Evolutionary conservation across 2,113 vertebrate species (phyloP).

Genomic region (Hemibagrus wyckioides): DNA sequence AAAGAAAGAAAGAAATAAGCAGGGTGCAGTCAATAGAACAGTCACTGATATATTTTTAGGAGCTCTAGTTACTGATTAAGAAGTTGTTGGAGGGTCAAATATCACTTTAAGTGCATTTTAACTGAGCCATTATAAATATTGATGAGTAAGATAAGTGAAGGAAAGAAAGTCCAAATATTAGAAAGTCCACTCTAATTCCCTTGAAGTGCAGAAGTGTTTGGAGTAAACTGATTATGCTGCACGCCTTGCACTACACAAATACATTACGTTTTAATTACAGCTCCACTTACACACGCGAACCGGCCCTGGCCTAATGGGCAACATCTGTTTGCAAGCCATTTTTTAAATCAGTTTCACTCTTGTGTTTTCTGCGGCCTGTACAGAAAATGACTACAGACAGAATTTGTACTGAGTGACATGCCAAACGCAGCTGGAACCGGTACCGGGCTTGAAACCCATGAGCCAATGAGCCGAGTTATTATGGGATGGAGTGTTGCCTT

Average conservation of each 20-base stretch:
- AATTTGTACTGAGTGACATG: constrained; percentile 56
- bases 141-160: constrained; percentile 1
- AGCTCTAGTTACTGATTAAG: constrained; percentile 5
- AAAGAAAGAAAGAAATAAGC: neutral
- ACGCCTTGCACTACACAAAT: constrained; percentile 63
- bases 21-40: neutral
- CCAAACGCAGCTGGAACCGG: constrained; percentile 62
- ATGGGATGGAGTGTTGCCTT: constrained; percentile 25
- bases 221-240: constrained; percentile 61
- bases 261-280: constrained; percentile 59
- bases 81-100: neutral
- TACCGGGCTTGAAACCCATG: neutral
- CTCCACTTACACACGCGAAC: constrained; percentile 60
- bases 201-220: constrained; percentile 50
- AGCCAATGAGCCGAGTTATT: constrained; percentile 11
- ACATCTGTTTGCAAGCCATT: constrained; percentile 72
- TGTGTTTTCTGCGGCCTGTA: constrained; percentile 65
- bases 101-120: neutral
- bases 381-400: constrained; percentile 68
- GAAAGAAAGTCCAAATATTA: constrained; percentile 17
- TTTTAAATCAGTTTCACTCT: constrained; percentile 63
- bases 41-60: neutral
- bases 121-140: constrained; percentile 21
- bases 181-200: neutral
- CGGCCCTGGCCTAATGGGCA: constrained; percentile 64